A percentile compares a stretch with the other conserved stretches of the same genome.
Evolutionary conservation across 2,888 invertebrate species (phyloP).

Genomic region (Lordiphosa andalusiaca): DNA sequence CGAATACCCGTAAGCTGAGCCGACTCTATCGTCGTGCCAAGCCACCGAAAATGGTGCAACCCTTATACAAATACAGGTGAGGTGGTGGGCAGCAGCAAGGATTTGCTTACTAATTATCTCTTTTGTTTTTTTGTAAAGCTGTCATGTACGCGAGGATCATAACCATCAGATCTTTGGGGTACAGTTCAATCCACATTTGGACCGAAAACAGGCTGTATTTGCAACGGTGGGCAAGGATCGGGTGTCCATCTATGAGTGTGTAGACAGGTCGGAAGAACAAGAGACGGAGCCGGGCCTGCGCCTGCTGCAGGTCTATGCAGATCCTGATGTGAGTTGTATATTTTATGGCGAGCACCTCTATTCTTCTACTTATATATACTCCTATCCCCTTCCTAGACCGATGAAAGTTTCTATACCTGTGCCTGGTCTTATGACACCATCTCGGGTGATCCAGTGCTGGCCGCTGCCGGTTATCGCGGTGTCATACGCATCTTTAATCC

Average conservation of each 20-base stretch:
- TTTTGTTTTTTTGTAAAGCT: conserved; percentile 80
- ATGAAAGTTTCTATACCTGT: conserved; percentile 98
- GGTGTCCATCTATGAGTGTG: conserved; percentile 95
- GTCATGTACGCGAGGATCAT: conserved; percentile 94
- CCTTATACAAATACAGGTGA: conserved; percentile 84
- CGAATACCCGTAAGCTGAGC: conserved; percentile 84
- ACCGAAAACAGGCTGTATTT: conserved; percentile 92
- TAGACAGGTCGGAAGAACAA: conserved; percentile 62
- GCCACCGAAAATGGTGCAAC: conserved; percentile 84
- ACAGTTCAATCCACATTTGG: conserved; percentile 93
- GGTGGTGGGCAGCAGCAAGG: neutral
- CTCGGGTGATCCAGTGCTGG: conserved; percentile 89
- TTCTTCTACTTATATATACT: neutral
- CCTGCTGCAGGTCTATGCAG: conserved; percentile 93
- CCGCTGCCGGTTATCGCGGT: conserved; percentile 95
- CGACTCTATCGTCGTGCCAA: conserved; percentile 83
- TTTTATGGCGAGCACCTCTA: neutral
- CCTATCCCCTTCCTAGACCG: conserved; percentile 82
- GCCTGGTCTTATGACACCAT: conserved; percentile 96
- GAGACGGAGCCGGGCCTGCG: conserved; percentile 88
- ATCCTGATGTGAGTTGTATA: conserved; percentile 88
- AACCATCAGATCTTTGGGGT: conserved; percentile 95
- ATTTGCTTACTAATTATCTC: neutral
- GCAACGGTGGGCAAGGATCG: conserved; percentile 97
- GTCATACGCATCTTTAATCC: conserved; percentile 94